These are phyloP conservation scores for Thysanoteuthis rhombus DNA, from an alignment of 2,888 invertebrate genomes.

Conservation along the genomic window DNA sequence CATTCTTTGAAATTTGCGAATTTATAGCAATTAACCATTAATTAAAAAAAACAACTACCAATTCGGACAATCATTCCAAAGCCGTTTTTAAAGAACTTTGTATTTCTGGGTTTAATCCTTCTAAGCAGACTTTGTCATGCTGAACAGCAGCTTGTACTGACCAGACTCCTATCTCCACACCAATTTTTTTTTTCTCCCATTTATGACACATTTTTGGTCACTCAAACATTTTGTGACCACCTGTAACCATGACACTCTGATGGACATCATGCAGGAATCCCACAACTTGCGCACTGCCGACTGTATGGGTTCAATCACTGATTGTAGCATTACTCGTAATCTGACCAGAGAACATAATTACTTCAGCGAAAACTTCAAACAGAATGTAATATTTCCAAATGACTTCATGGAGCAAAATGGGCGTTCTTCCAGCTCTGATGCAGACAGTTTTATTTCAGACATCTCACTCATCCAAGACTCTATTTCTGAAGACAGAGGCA, in stretches of 20 bases:
- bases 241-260: neutral
- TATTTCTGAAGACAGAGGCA: neutral
- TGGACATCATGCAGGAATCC: neutral
- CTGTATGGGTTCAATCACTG: neutral
- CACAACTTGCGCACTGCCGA: neutral
- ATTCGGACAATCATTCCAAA: neutral
- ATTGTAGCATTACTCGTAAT: neutral
- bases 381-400: neutral
- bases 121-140: neutral
- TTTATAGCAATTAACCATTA: neutral
- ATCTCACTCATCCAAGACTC: neutral
- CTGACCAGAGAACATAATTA: neutral
- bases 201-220: neutral
- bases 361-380: neutral
- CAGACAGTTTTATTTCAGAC: neutral
- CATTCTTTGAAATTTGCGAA: neutral
- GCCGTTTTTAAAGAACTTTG: neutral
- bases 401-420: neutral
- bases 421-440: neutral
- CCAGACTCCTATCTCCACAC: neutral
- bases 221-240: neutral
- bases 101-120: neutral
- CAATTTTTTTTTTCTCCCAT: too few species aligned
- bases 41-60: neutral
- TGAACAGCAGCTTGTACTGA: neutral